These are phyloP conservation scores for Cydia splendana DNA, from an alignment of 1,140 invertebrate genomes.

Conservation along the genomic window DNA sequence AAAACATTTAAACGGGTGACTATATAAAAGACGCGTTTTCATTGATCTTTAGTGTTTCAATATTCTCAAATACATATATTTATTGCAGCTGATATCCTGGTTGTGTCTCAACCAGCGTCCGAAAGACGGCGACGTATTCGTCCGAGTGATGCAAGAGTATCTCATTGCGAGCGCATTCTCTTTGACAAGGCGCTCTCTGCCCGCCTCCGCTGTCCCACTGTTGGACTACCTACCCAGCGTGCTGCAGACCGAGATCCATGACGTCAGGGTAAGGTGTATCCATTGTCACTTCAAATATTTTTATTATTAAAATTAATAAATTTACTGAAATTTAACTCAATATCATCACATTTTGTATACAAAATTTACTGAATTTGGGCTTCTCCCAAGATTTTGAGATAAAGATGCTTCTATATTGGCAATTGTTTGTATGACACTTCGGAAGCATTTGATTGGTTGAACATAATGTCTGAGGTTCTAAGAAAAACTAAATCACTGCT, in stretches of 20 bases:
- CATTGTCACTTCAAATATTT: no score
- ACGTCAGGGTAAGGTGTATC: slow-evolving; percentile 60
- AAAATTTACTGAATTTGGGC: no score
- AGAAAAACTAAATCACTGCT: no score
- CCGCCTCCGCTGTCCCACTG: slow-evolving; percentile 84
- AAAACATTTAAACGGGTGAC: no score
- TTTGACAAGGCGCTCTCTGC: slow-evolving; percentile 85
- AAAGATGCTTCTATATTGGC: no score
- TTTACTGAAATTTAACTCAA: no score
- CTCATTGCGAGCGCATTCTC: slow-evolving; percentile 86
- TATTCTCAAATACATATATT: background rate
- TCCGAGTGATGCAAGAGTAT: slow-evolving; percentile 88
- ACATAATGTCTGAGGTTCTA: no score
- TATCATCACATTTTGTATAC: no score
- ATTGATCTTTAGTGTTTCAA: background rate
- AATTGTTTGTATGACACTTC: no score
- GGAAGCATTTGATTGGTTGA: no score
- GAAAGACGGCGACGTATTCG: slow-evolving; percentile 63
- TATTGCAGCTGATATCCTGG: slow-evolving; percentile 65
- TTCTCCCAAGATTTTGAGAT: no score
- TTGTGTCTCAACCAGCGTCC: slow-evolving; percentile 63
- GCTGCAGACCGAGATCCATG: slow-evolving; percentile 73
- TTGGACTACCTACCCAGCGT: slow-evolving; percentile 86
- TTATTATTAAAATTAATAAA: no score
- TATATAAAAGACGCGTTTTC: background rate